Evolutionary conservation across 2,113 vertebrate genomes (phyloP).

Genomic region (Felis chaus): DNA sequence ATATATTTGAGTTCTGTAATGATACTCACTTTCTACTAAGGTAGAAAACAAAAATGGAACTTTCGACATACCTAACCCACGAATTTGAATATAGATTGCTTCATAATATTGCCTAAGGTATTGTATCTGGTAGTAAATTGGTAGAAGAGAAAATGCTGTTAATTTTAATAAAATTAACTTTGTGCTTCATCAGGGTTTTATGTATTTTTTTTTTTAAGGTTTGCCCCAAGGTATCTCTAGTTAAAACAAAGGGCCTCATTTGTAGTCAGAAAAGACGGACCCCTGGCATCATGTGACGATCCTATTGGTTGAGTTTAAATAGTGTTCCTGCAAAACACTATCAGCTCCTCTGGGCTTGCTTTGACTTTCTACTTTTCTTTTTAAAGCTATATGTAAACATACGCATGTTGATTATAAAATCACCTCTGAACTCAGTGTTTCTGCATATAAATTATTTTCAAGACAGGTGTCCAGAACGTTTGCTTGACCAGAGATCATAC

Average conservation of each 20-base stretch:
- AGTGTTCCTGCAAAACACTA: conserved; percentile 44
- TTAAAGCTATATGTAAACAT: conserved; percentile 49
- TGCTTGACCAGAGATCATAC: conserved; percentile 37
- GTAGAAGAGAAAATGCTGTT: conserved; percentile 35
- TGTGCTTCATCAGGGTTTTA: conserved; percentile 64
- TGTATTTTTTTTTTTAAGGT: conserved; percentile 45
- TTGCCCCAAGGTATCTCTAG: conserved; percentile 48
- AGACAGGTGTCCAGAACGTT: conserved; percentile 37
- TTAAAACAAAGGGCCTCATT: conserved; percentile 54
- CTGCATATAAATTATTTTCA: conserved; percentile 48
- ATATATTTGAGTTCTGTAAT: background rate
- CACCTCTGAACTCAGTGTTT: conserved; percentile 51
- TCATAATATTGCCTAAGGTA: conserved; percentile 16
- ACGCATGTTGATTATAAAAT: conserved; percentile 19
- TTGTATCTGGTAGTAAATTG: background rate
- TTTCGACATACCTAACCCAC: background rate
- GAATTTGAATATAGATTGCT: conserved; percentile 50
- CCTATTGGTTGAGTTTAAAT: conserved; percentile 49
- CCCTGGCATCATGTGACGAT: conserved; percentile 1
- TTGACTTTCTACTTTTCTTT: conserved; percentile 70
- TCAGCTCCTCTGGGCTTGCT: conserved; percentile 19
- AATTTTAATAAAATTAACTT: conserved; percentile 79
- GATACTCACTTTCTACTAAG: conserved; percentile 33
- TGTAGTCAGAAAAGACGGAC: conserved; percentile 36
- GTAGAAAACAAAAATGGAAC: background rate